These are phyloP conservation scores for Lasius fuliginosus DNA, from an alignment of 2,888 invertebrate species.

Conservation along the genomic window DNA sequence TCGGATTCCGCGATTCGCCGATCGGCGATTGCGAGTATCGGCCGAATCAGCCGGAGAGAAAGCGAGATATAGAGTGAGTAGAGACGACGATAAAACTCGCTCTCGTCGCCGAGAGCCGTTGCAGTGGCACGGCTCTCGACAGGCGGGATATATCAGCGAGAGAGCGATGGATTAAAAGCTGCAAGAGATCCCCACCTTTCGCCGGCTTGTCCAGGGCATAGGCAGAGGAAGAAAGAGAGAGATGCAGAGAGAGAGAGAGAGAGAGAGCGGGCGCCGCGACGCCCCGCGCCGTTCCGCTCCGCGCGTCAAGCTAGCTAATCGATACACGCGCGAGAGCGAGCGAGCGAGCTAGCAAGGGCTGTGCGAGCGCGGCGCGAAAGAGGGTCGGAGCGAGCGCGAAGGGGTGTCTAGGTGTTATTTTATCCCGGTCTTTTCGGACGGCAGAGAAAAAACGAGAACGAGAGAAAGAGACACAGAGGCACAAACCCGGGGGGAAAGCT, in stretches of 20 bases:
- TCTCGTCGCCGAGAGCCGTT: conserved; percentile 24
- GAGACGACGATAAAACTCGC: conserved; percentile 34
- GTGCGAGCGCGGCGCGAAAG: conserved; percentile 44
- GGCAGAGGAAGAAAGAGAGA: conserved; percentile 19
- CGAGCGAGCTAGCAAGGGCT: conserved; percentile 34
- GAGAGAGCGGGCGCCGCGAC: conserved; percentile 10
- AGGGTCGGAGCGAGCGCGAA: conserved; percentile 59
- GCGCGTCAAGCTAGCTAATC: conserved; percentile 53
- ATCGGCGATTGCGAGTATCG: conserved; percentile 42
- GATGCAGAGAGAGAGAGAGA: conserved; percentile 21
- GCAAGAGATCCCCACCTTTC: conserved; percentile 58
- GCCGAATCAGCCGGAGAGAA: conserved; percentile 30
- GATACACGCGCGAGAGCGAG: conserved; percentile 53
- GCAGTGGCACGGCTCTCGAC: conserved; percentile 32
- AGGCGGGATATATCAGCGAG: conserved; percentile 38
- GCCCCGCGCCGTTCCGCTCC: conserved; percentile 27
- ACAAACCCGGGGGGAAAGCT: conserved; percentile 28
- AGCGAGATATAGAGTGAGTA: background rate
- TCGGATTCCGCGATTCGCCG: conserved; percentile 44
- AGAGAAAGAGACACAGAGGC: conserved; percentile 49
- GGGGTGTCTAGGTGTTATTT: conserved; percentile 53
- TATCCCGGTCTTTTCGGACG: conserved; percentile 45
- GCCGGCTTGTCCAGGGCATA: conserved; percentile 50
- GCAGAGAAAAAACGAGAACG: conserved; percentile 60
- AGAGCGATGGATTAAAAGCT: conserved; percentile 56